Evolutionary conservation across 2,888 invertebrate species (phyloP).

Genomic region (Sussaba pulchella): DNA sequence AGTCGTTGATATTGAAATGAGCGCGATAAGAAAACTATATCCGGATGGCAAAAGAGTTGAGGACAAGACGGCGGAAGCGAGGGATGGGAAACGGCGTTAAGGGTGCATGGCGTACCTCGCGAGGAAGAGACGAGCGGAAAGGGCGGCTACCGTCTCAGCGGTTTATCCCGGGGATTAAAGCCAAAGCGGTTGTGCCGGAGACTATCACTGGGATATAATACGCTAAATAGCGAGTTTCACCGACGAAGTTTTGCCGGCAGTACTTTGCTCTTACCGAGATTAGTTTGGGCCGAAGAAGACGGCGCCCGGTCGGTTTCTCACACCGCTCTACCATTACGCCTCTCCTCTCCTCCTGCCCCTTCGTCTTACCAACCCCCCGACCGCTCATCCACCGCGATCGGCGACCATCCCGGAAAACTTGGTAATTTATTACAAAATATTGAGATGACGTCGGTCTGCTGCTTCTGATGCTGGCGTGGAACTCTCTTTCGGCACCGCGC

Average conservation of each 20-base stretch:
- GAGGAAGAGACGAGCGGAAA: constrained; percentile 16
- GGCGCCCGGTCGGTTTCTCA: constrained; percentile 24
- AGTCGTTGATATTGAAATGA: constrained; percentile 11
- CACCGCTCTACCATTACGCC: constrained; percentile 32
- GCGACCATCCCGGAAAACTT: constrained; percentile 63
- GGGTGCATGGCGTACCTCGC: not conserved
- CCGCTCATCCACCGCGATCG: constrained; percentile 45
- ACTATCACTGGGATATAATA: constrained; percentile 69
- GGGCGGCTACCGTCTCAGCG: constrained; percentile 35
- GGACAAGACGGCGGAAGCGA: not conserved
- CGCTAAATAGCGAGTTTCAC: constrained; percentile 69
- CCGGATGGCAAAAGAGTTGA: not conserved
- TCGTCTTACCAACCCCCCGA: constrained; percentile 11
- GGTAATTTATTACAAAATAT: constrained; percentile 77
- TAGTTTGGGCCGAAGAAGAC: constrained; percentile 61
- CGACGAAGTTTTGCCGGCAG: constrained; percentile 65
- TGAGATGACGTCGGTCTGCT: constrained; percentile 66
- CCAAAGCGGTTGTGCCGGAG: constrained; percentile 62
- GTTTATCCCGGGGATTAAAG: constrained; percentile 65
- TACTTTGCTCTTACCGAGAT: constrained; percentile 72
- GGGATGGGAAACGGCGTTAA: too few relatives aligned
- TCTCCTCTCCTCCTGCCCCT: not conserved
- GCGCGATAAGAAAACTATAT: not conserved
- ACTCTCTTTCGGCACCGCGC: constrained; percentile 10
- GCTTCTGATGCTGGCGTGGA: constrained; percentile 35